Evolutionary conservation across 2,113 vertebrate species (phyloP).

Genomic region (Erythrolamprus reginae): DNA sequence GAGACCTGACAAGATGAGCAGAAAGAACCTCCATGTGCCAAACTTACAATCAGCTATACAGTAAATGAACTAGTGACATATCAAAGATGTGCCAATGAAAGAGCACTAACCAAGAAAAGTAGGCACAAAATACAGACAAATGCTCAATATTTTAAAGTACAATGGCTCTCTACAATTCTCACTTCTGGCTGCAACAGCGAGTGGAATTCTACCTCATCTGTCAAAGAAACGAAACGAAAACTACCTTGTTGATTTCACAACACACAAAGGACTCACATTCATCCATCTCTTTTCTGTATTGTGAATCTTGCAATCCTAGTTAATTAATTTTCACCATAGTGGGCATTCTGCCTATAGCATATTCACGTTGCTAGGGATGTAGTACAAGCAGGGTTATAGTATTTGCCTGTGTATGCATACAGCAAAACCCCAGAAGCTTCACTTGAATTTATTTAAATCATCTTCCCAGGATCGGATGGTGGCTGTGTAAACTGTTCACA

Average conservation of each 20-base stretch:
- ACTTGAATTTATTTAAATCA: not conserved
- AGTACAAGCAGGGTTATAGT: not conserved
- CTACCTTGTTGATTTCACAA: not conserved
- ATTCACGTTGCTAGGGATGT: not conserved
- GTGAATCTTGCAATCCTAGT: not conserved
- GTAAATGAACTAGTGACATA: not conserved
- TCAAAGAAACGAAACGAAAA: not conserved
- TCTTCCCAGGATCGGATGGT: not conserved
- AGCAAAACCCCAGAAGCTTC: not conserved
- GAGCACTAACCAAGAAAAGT: not conserved
- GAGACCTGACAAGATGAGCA: not conserved
- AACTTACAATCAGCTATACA: not conserved
- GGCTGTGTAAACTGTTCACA: not conserved
- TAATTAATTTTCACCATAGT: not conserved
- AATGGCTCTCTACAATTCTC: not conserved
- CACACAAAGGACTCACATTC: not conserved
- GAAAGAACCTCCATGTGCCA: not conserved
- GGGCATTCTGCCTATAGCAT: not conserved
- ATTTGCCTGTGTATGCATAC: not conserved
- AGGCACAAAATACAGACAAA: not conserved
- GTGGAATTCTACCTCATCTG: not conserved
- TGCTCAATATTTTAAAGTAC: no score
- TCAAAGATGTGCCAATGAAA: not conserved
- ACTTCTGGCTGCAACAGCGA: not conserved
- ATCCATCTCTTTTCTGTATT: not conserved